A percentile compares a stretch with the other conserved stretches of the same genome.
Evolutionary conservation across 2,888 invertebrate genomes (phyloP).

Genomic region (Lithosia quadra): DNA sequence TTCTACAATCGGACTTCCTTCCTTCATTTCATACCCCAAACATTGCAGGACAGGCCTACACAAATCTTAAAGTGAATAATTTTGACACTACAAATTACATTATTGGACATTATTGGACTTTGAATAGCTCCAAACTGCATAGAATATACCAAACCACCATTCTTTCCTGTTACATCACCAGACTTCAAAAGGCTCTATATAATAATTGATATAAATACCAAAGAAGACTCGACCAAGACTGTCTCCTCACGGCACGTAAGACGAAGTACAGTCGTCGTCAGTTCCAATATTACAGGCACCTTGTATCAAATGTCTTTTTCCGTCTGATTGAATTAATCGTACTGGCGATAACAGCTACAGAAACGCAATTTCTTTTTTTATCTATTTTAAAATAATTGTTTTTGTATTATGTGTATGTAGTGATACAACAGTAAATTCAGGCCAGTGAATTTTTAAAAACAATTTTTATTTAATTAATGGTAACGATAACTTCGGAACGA

Average conservation of each 20-base stretch:
- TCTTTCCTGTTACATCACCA: not conserved
- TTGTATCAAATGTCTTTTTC: conserved; percentile 63
- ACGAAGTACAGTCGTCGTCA: conserved; percentile 70
- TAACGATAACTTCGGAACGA: no score
- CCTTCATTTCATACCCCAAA: no score
- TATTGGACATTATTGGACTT: no score
- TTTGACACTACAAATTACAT: no score
- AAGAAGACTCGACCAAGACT: conserved; percentile 46
- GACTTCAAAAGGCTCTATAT: conserved; percentile 11
- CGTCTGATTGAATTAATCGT: conserved; percentile 60
- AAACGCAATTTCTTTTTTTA: conserved; percentile 6
- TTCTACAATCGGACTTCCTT: no score
- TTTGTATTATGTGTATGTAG: not conserved
- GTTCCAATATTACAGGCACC: conserved; percentile 64
- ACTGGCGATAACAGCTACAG: conserved; percentile 48
- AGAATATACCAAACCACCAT: not conserved
- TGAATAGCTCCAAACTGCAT: no score
- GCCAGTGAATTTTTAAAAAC: not conserved
- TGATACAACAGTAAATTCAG: not conserved
- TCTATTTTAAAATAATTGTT: not conserved
- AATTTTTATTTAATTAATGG: not conserved
- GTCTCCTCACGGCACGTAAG: conserved; percentile 66
- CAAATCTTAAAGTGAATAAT: no score
- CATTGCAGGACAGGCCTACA: no score
- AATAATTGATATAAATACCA: conserved; percentile 46